Base-by-base conservation (phyloP, 92 coral and sea anemone genomes). In the Epizoanthus ramosus region DNA sequence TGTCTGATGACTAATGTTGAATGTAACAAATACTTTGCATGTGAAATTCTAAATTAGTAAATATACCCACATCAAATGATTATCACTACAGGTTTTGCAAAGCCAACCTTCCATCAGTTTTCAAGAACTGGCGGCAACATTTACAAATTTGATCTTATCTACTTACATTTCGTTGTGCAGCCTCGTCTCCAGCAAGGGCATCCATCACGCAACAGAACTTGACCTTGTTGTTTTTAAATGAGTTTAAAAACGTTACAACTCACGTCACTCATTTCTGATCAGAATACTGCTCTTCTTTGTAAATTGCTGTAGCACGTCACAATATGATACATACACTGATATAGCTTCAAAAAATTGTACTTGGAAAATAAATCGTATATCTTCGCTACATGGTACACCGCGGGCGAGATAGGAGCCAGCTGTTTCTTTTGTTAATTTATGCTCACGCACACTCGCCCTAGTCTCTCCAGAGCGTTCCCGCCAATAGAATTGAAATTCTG, bases 101-200 rank as follows among this genome's bases (percentile, higher is more conserved):
- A 47, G 53, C 0, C 53, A 47, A 47, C 53, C 53, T 47, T 47
- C 12, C 12, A 47, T 47, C 53, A 47, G 53, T 47, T 47, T 47
- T 47, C 2, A 7, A 47, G 53, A 10, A 10, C 10, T 1, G 12
- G 53, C 7, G 10, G 53, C 1, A 9, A 45, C 0, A 45, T 45
- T 45, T 47, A 6, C 53, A 6, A 47, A 47, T 47, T 47, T 47
- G 8, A 47, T 47, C 53, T 47, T 47, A 47, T 8, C 53, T 41
- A 77, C 82, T 1, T 39, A 77, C 82, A 61, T 77, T 77, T 60
- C 70, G 68, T 60, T 77, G 82, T 41, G 82, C 82, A 60, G 71
- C 57, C 28, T n/a, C 71, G 82, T 77, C 82, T 19, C 82, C 82
- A 6, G 59, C 71, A 22, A 77, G 41, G 58, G 82, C 71, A 68